These are phyloP conservation scores for Chrysolina oricalcia DNA, from an alignment of 2,888 invertebrate species.

Conservation along the genomic window DNA sequence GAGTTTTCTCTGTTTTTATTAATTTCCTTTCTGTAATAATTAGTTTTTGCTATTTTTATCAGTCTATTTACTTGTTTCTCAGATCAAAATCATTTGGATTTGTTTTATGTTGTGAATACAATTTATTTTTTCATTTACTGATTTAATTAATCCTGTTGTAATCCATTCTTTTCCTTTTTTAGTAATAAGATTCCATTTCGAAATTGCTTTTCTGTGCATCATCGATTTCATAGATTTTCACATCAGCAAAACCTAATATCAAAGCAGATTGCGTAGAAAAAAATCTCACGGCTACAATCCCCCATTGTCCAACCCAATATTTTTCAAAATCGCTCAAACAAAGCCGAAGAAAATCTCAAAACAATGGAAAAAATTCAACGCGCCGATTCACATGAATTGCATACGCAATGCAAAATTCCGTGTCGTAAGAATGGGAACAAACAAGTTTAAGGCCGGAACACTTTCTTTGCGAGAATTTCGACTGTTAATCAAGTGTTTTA, in stretches of 20 bases:
- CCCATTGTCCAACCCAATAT: slow-evolving; percentile 4
- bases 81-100: too few relatives aligned
- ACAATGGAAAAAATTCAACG: slow-evolving; percentile 23
- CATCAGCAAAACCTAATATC: neutral
- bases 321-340: neutral
- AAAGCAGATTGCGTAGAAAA: neutral
- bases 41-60: too few relatives aligned
- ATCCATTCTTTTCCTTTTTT: too few relatives aligned
- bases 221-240: too few relatives aligned
- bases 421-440: slow-evolving; percentile 45
- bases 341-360: neutral
- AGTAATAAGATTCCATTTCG: too few relatives aligned
- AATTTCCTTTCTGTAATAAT: too few relatives aligned
- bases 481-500: slow-evolving; percentile 38
- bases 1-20: too few relatives aligned
- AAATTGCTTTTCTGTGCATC: too few relatives aligned
- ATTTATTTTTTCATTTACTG: too few relatives aligned
- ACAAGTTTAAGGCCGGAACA: slow-evolving; percentile 61
- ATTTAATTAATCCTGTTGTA: too few relatives aligned
- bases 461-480: slow-evolving; percentile 52
- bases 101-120: too few relatives aligned
- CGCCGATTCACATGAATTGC: slow-evolving; percentile 13
- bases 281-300: slow-evolving; percentile 9
- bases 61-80: too few relatives aligned
- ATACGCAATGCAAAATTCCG: slow-evolving; percentile 29